Base-by-base conservation (phyloP, 2,113 vertebrate species). In the Sclerurus mexicanus region DNA sequence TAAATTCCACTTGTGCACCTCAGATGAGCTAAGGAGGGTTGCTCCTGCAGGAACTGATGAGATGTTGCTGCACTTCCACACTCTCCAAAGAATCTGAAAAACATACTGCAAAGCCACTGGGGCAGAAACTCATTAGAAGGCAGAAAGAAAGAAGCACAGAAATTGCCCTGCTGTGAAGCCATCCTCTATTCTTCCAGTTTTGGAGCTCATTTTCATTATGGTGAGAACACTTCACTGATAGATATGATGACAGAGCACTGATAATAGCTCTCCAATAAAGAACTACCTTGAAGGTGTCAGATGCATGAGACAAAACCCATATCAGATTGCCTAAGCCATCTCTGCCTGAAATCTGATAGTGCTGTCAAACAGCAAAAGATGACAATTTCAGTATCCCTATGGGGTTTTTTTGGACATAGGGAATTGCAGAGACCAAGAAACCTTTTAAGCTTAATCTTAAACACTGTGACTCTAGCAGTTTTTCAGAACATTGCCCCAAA, bases 381-480 rank as follows among this genome's bases (percentile, higher is more conserved):
- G 56, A 40, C 63, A 68, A 1, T 77, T 83, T 88, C 4, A 3
- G 17, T 50, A 55, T 63, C 67, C 74, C 53, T 22, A 4, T 27
- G 50, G n/a, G 81, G 92, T 93, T 94, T 17, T 81, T 76, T 53
- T 3, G 3, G 78, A 87, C 52, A 72, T 23, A 24, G 44, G 31
- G 13, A 77, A 16, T 12, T 94, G 62, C 39, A 91, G 89, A 95
- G 74, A 74, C 67, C 59, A 89, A 91, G 89, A 96, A 86, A 85
- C 21, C 18, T 64, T 87, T 81, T 44, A 8, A 89, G 44, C 47
- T 92, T 89, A 85, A 83, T 47, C 11, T 76, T 69, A 39, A 84
- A 25, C 25, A 31, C 19, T 30, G 39, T 74, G 19, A 58, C 4
- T 49, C 21, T 23, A 49, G 31, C 31, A 67, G 64, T 50, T 78